Evolutionary conservation across 1,140 invertebrate genomes (phyloP), one percentile per base, ranked within the genome.

Genomic region (Cylas formicarius): DNA sequence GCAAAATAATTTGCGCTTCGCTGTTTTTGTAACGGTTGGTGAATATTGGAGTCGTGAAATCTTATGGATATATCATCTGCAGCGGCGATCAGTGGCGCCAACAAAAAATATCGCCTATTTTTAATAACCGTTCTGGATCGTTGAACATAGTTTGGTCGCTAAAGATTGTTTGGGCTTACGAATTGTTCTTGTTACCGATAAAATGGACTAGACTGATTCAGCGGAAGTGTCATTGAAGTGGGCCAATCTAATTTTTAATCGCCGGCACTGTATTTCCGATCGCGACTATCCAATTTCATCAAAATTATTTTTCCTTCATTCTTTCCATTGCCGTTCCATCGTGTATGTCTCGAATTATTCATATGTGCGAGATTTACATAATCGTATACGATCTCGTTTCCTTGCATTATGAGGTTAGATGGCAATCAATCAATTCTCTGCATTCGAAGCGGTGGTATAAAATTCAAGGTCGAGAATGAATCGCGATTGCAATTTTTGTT

Each of bases 11-110:
- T 38, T 46, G 34, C 37, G 39, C 32, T 22, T 46, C 44, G 23
- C 44, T 40, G 36, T 47, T 47, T 40, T 47, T 47, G 44, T 47
- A 47, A 47, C 44, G 28, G 44, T 21, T 47, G 36, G 27, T 32
- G 36, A 47, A 39, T 47, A 47, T 47, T 47, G 44, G 37, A 26
- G 34, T 34, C n/a, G 24, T 40, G 44, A 34, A 24, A 11, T 34
- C 21, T 32, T 47, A 47, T 47, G 28, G 26, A 47, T 40, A 40
- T 47, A 47, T 39, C 36, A 40, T 46, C 36, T 40, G 41, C 41
- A 47, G n/a, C n/a, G n/a, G n/a, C n/a, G n/a, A n/a, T n/a, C n/a
- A n/a, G n/a, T n/a, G n/a, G n/a, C n/a, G n/a, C n/a, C n/a, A n/a
- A n/a, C n/a, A n/a, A n/a, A n/a, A n/a, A n/a, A n/a, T n/a, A n/a